These are phyloP conservation scores for Euproctis similis DNA, from an alignment of 2,888 invertebrate species.

Conservation along the genomic window DNA sequence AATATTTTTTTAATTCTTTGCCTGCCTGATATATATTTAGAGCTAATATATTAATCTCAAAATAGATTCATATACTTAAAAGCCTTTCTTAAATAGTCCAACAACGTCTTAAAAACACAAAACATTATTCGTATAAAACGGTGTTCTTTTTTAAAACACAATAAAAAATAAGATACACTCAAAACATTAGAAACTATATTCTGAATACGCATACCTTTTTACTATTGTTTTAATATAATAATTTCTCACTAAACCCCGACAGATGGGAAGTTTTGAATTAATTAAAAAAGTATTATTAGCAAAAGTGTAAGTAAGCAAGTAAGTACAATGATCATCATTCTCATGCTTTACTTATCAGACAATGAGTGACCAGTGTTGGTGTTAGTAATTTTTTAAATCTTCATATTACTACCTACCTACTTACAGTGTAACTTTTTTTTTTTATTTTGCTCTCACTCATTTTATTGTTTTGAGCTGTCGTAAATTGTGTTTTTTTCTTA, in stretches of 20 bases:
- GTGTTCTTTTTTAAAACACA: slow-evolving; percentile 12
- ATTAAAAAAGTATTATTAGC: slow-evolving; percentile 61
- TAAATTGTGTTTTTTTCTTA: slow-evolving; percentile 1
- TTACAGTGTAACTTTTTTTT: too few species aligned
- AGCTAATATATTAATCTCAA: too few species aligned
- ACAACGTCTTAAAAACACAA: too few species aligned
- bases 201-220: slow-evolving; percentile 40
- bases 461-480: slow-evolving; percentile 5
- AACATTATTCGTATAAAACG: not conserved
- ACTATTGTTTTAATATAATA: slow-evolving; percentile 43
- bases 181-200: slow-evolving; percentile 51
- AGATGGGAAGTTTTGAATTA: slow-evolving; percentile 56
- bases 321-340: slow-evolving; percentile 45
- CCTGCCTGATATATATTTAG: too few species aligned
- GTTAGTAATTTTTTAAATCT: slow-evolving; percentile 25
- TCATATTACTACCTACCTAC: slow-evolving; percentile 1
- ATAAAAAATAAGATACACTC: slow-evolving; percentile 25
- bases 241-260: slow-evolving; percentile 65
- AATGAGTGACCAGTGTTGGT: slow-evolving; percentile 51
- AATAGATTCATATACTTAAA: too few species aligned
- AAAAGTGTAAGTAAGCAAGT: slow-evolving; percentile 47
- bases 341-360: slow-evolving; percentile 59
- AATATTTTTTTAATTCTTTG: too few species aligned
- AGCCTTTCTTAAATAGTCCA: too few species aligned
- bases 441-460: slow-evolving; percentile 2